Evolutionary conservation across 1,140 invertebrate species (phyloP).

Genomic region (Neodiprion fabricii): DNA sequence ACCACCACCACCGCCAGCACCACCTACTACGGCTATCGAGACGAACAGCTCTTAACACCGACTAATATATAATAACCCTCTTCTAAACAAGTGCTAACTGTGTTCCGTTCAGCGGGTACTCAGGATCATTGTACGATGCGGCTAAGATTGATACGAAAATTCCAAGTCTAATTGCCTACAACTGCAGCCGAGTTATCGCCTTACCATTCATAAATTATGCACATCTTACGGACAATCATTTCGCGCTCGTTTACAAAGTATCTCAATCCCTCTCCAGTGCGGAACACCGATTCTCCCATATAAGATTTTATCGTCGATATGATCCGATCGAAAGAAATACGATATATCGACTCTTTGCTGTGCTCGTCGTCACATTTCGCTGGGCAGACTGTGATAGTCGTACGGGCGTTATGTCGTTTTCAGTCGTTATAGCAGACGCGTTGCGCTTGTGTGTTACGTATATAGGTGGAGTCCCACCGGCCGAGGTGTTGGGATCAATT

Average conservation of each 20-base stretch:
- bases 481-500: background rate
- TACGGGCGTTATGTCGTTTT: too few species aligned
- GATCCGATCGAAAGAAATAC: too few species aligned
- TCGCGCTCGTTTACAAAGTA: background rate
- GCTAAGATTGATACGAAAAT: background rate
- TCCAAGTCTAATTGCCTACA: background rate
- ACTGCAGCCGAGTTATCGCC: conserved; percentile 2
- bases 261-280: too few species aligned
- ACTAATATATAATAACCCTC: conserved; percentile 6
- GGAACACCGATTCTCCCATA: too few species aligned
- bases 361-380: too few species aligned
- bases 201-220: background rate
- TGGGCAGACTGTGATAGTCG: too few species aligned
- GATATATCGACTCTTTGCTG: too few species aligned
- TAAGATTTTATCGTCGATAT: too few species aligned
- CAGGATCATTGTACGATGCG: background rate
- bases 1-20: too few species aligned
- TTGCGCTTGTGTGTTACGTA: background rate
- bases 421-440: too few species aligned
- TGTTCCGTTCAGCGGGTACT: background rate
- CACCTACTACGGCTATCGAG: too few species aligned
- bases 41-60: background rate
- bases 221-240: background rate
- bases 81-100: conserved; percentile 5
- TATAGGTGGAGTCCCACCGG: background rate